Evolutionary conservation across 1,140 invertebrate genomes (phyloP).

Genomic region (Drosophila pachea): DNA sequence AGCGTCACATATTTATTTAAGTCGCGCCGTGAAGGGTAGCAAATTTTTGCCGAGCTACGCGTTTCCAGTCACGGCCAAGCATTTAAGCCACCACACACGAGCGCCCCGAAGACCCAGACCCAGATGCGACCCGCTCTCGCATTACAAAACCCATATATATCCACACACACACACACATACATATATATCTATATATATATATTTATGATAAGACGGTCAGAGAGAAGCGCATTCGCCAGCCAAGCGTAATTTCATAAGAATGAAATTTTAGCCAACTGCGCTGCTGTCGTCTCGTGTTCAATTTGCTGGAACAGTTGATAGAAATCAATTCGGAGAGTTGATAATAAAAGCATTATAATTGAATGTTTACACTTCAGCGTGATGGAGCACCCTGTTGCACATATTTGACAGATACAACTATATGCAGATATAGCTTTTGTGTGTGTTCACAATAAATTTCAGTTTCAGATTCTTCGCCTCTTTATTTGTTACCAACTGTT

Average conservation of each 20-base stretch:
- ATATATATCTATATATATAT: constrained; percentile 9
- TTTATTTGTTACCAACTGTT: no score
- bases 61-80: constrained; percentile 29
- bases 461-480: no score
- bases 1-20: neutral
- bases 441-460: no score
- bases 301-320: constrained; percentile 43
- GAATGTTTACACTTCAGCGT: neutral
- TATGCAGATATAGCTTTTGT: no score
- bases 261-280: constrained; percentile 36
- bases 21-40: constrained; percentile 28
- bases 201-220: constrained; percentile 17
- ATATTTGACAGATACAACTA: neutral
- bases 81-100: constrained; percentile 31
- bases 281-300: constrained; percentile 32
- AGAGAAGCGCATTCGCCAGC: constrained; percentile 9
- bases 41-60: constrained; percentile 16
- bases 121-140: constrained; percentile 31
- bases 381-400: neutral
- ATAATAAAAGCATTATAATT: constrained; percentile 1
- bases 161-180: constrained; percentile 28
- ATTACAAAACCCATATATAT: constrained; percentile 27
- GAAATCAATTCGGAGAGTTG: constrained; percentile 15
- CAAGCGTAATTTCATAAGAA: constrained; percentile 37
- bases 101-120: constrained; percentile 19